phyloP scores from a whole-genome alignment of 2,797 vertebrate species.

The Denticeps clupeoides region DNA sequence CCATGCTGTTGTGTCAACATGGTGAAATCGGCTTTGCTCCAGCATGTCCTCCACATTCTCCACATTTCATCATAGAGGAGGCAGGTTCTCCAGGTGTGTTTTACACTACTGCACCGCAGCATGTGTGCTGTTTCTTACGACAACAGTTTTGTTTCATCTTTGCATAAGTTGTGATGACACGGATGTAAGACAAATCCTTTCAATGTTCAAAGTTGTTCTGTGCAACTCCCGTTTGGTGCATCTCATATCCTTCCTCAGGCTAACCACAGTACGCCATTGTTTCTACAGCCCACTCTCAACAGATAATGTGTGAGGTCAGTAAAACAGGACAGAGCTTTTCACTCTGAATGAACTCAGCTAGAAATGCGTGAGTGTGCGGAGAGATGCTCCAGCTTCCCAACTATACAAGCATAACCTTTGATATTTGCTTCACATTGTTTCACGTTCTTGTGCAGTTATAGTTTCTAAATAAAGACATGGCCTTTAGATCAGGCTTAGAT shows the following conservation, averaged over 20 bases:
- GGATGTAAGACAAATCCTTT: not conserved
- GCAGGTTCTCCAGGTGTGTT: no score
- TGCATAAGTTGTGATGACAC: not conserved
- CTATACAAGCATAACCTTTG: no score
- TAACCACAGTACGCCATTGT: not conserved
- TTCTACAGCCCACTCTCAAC: not conserved
- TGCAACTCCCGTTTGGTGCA: no score
- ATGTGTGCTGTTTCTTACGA: no score
- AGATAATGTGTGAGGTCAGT: not conserved
- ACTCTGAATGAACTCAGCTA: not conserved
- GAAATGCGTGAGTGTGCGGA: no score
- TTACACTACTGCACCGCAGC: no score
- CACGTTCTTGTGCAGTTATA: not conserved
- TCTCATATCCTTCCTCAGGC: not conserved
- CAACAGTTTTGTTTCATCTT: not conserved
- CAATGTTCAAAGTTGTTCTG: no score
- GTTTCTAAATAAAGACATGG: not conserved
- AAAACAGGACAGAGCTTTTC: not conserved
- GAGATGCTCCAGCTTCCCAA: no score
- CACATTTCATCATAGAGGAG: conserved; percentile 12
- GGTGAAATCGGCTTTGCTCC: not conserved
- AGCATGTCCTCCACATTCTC: conserved; percentile 6
- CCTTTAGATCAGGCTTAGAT: not conserved
- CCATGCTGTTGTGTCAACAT: not conserved
- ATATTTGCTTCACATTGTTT: not conserved